phyloP scores from a whole-genome alignment of 2,888 invertebrate genomes.

The Amblyteles armatorius region DNA sequence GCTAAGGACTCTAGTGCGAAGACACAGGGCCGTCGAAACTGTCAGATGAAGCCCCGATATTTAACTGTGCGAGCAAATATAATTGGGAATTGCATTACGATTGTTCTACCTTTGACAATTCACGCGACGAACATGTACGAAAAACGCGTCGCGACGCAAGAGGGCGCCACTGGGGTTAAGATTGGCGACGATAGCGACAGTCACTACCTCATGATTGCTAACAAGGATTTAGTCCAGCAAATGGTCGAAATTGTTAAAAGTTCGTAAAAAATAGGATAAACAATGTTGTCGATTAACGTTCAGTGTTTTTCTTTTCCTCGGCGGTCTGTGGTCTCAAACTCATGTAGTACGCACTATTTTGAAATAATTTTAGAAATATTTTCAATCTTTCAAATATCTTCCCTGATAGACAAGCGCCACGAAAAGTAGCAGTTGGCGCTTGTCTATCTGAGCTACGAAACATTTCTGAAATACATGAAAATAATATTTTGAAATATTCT shows the following conservation, averaged over 20 bases:
- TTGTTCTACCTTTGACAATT: background rate
- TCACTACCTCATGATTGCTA: slow-evolving; percentile 70
- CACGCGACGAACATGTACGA: no score
- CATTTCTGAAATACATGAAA: no score
- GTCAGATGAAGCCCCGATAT: background rate
- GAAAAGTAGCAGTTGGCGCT: no score
- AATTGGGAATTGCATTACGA: background rate
- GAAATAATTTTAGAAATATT: no score
- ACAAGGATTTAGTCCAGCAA: slow-evolving; percentile 81
- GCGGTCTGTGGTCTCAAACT: no score
- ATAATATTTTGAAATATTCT: no score
- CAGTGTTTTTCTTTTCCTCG: no score
- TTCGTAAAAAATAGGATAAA: background rate
- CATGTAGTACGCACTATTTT: no score
- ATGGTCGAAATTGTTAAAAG: slow-evolving; percentile 83
- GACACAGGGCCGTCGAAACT: background rate
- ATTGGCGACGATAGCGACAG: slow-evolving; percentile 57
- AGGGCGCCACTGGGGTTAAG: slow-evolving; percentile 72
- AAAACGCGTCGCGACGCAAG: slow-evolving; percentile 75
- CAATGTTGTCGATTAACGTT: no score
- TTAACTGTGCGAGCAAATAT: background rate
- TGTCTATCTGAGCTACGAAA: no score
- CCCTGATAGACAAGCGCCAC: no score
- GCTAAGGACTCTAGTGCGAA: background rate
- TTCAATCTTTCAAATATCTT: no score